Base-by-base conservation (phyloP, 2,888 invertebrate genomes). In the Sesia bembeciformis region DNA sequence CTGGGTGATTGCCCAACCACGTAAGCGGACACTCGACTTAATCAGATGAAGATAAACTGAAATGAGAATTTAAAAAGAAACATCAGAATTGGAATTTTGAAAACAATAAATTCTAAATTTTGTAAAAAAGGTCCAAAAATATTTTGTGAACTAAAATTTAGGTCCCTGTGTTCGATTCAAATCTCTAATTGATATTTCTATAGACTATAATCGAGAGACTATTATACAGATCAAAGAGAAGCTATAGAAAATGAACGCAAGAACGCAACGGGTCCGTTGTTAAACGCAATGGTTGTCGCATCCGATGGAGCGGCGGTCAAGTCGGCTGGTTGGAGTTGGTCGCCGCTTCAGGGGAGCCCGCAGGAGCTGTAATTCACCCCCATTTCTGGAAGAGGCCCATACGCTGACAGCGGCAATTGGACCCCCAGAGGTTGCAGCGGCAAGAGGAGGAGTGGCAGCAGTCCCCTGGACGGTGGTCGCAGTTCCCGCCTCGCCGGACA, bases 321-420 rank as follows among this genome's bases (percentile, higher is more conserved):
- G 79, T 84, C 83, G 82, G 81, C 78, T 79, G 79, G 76, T 63
- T 43, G 68, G 78, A 81, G 79, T 62, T 76, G 83, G 76, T 70
- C 81, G 79, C 77, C 76, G 83, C 81, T 77, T 76, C 78, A 76
- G 67, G 63, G 75, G 72, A 75, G 72, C 72, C 70, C 63, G 55
- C 40, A 54, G 43, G 52, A 59, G 53, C n/a, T 39, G 49, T 53
- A 52, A 43, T 61, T 74, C 90, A 94, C 78, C 94, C 94, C 94
- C 95, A 95, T 87, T 95, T 95, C 80, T 96, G 96, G 92, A 96
- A 96, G 75, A 96, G 92, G 58, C 96, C 96, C 93, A 94, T 93
- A 68, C 96, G 93, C 83, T 96, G 96, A 83, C 96, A 96, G 71
- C 94, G 92, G 83, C 96, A 96, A 90, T 96, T 96, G 76, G 94